These are phyloP conservation scores for Lutjanus argentimaculatus DNA, from an alignment of 2,797 vertebrate genomes.

Conservation along the genomic window DNA sequence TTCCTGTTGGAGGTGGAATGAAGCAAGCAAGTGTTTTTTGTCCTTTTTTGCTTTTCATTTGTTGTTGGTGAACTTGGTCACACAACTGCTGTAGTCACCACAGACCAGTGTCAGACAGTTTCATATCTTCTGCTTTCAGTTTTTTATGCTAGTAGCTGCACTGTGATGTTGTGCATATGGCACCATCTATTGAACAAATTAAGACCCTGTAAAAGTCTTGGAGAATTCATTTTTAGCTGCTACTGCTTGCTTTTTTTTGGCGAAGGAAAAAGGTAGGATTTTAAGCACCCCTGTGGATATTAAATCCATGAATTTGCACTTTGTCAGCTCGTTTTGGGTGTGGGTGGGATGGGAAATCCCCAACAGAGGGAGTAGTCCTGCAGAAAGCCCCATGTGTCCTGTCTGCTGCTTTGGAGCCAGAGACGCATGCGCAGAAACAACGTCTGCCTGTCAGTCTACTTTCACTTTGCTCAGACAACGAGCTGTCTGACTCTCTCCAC, in stretches of 20 bases:
- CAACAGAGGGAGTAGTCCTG: slow-evolving; percentile 6
- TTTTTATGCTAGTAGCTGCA: neutral
- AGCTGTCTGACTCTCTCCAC: neutral
- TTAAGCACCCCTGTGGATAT: neutral
- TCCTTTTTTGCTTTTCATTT: slow-evolving; percentile 8
- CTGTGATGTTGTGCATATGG: neutral
- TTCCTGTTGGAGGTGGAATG: no score
- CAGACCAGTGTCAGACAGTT: neutral
- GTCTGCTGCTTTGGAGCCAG: neutral
- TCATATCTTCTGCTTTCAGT: neutral
- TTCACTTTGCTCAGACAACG: slow-evolving; percentile 61
- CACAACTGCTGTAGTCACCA: neutral
- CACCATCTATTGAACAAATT: slow-evolving; percentile 55
- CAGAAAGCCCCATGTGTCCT: neutral
- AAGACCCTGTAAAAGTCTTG: neutral
- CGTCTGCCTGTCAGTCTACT: slow-evolving; percentile 36
- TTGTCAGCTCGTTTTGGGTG: neutral
- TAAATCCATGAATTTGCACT: neutral
- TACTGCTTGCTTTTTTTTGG: neutral
- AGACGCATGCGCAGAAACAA: slow-evolving; percentile 66
- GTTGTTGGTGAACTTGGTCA: neutral
- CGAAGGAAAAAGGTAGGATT: neutral
- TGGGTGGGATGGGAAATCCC: slow-evolving; percentile 45
- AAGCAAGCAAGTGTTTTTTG: no score
- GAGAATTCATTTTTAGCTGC: neutral